These are phyloP conservation scores for Antechinus stuartii DNA, from an alignment of 2,113 vertebrate genomes.

Conservation along the genomic window DNA sequence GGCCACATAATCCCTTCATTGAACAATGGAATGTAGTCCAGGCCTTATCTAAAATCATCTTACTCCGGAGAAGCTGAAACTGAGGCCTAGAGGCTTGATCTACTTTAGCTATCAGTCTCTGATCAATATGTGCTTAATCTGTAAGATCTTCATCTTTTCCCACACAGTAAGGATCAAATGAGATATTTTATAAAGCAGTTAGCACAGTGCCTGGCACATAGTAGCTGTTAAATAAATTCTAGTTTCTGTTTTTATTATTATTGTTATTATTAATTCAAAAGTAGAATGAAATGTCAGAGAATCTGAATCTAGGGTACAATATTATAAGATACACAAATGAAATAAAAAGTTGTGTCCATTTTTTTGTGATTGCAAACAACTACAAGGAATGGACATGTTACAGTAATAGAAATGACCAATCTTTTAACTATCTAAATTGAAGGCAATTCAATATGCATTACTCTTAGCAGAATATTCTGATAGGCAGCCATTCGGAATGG, in stretches of 20 bases:
- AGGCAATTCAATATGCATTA: not conserved
- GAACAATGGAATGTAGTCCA: no score
- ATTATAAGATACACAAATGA: not conserved
- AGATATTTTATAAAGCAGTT: not conserved
- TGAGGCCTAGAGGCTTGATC: no score
- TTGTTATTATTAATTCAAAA: not conserved
- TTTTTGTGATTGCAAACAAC: no score
- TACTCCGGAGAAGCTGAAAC: no score
- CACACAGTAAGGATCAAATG: no score
- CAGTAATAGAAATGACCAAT: not conserved
- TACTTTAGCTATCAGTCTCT: no score
- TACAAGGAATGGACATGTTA: not conserved
- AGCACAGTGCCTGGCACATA: not conserved
- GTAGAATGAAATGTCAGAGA: not conserved
- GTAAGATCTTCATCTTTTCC: no score
- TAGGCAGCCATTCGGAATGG: not conserved
- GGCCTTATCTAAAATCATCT: no score
- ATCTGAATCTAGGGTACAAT: not conserved
- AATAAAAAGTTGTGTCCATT: not conserved
- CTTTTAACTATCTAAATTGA: not conserved
- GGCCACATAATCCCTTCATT: no score
- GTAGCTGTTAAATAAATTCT: not conserved
- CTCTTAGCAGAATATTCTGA: not conserved
- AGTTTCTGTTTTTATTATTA: not conserved
- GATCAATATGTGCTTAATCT: no score